Conservation (phyloP, 2,113 vertebrate genomes). For the Prionailurus bengalensis region DNA sequence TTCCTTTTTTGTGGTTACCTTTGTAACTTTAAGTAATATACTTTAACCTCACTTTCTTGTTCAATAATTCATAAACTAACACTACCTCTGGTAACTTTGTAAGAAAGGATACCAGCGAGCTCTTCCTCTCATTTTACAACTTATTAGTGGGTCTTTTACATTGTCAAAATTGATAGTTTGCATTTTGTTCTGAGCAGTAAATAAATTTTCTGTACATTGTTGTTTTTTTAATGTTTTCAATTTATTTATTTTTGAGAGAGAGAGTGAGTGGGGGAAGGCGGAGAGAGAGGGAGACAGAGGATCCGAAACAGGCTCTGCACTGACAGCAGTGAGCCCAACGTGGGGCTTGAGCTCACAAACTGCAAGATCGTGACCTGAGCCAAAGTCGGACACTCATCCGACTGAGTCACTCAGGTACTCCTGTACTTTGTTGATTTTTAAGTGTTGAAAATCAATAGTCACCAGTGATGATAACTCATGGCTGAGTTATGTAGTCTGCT, state of each 20-base stretch:
- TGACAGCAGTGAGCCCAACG: too few relatives aligned
- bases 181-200: slow-evolving; percentile 16
- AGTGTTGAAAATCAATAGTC: neutral
- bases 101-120: neutral
- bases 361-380: too few relatives aligned
- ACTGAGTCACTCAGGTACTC: too few relatives aligned
- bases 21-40: slow-evolving; percentile 35
- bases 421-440: slow-evolving; percentile 20
- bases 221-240: slow-evolving; percentile 11
- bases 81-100: neutral
- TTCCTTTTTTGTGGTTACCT: slow-evolving; percentile 59
- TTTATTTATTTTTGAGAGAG: too few relatives aligned
- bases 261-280: too few relatives aligned
- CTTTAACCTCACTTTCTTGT: slow-evolving; percentile 25
- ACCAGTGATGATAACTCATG: neutral
- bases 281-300: too few relatives aligned
- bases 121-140: neutral
- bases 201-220: neutral
- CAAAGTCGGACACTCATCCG: too few relatives aligned
- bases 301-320: too few relatives aligned
- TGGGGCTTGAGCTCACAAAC: too few relatives aligned
- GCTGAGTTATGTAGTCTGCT: neutral
- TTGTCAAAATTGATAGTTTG: neutral
- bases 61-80: slow-evolving; percentile 23
- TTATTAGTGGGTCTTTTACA: neutral